Evolutionary conservation across 1,140 invertebrate genomes (phyloP), one percentile per base, ranked within the genome.

Genomic region (Agrypnia vestita): DNA sequence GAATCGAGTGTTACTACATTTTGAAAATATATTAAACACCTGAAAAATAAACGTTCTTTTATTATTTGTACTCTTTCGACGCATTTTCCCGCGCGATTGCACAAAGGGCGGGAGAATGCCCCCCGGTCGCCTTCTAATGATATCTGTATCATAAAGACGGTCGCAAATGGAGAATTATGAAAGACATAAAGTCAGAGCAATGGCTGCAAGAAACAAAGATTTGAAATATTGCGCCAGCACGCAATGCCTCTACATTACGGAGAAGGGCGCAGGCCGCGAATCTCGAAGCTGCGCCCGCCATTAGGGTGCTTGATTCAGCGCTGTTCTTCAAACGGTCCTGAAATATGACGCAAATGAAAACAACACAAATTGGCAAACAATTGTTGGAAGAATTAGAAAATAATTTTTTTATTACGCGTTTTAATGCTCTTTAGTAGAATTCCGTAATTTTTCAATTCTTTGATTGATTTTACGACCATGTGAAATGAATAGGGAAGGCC

Each of bases 81-180:
- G 55, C 61, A 64, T 19, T 43, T 47, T 49, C 64, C n/a, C 71
- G 4, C 51, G 15, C 49, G 10, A 13, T 73, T 55, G 47, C n/a
- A 53, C 19, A 62, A 8, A 25, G 21, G 17, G 59, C n/a, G 17
- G 55, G 46, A n/a, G 19, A 21, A 73, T 25, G 12, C 19, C 21
- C 61, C 49, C 51, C 71, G 44, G 44, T 55, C n/a, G 53, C 12
- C 10, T n/a, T 15, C 69, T 82, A 82, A 82, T 82, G 81, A 82
- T 80, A 82, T 79, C 81, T 82, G 77, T 82, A 77, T 77, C 81
- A 77, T 82, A 82, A 82, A 82, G 77, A 79, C 64, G 77, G 73
- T 72, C 77, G 74, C 81, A 82, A 82, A 82, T 82, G 44, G 77
- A 80, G 81, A 82, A 79, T 79, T 82, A 82, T 82, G 77, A 82